phyloP scores from a whole-genome alignment of 2,113 vertebrate genomes.

The Carassius carassius region DNA sequence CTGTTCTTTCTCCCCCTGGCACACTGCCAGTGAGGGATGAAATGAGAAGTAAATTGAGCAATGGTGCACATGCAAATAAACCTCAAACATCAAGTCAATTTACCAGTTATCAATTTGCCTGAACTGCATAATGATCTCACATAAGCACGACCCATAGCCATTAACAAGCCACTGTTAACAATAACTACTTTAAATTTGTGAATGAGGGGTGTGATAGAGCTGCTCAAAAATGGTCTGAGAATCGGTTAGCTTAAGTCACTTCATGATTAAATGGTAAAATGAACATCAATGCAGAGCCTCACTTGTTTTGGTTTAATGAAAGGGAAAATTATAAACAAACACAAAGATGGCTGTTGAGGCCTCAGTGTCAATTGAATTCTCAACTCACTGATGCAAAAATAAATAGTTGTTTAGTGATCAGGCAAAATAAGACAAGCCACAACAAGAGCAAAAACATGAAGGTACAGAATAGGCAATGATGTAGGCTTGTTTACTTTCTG shows the following conservation, averaged over 20 bases:
- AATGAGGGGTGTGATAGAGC: background rate
- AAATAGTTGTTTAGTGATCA: background rate
- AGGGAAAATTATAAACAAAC: conserved; percentile 11
- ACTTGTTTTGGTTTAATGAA: conserved; percentile 16
- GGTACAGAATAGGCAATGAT: background rate
- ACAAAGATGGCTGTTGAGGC: background rate
- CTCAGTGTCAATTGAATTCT: background rate
- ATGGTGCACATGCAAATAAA: conserved; percentile 20
- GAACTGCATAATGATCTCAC: background rate
- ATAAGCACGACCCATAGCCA: background rate
- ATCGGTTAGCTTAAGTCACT: background rate
- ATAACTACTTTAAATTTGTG: background rate
- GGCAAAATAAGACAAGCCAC: background rate
- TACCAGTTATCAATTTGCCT: background rate
- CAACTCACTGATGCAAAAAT: background rate
- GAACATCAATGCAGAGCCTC: background rate
- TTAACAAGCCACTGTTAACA: background rate
- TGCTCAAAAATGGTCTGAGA: background rate
- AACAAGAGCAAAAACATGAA: background rate
- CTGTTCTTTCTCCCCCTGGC: background rate
- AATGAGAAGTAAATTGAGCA: background rate
- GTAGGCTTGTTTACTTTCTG: background rate
- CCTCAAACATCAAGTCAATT: background rate
- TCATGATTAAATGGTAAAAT: conserved; percentile 2
- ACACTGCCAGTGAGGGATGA: background rate